Base-by-base conservation (phyloP, 2,888 invertebrate genomes). In the Podotricha telesiphe region DNA sequence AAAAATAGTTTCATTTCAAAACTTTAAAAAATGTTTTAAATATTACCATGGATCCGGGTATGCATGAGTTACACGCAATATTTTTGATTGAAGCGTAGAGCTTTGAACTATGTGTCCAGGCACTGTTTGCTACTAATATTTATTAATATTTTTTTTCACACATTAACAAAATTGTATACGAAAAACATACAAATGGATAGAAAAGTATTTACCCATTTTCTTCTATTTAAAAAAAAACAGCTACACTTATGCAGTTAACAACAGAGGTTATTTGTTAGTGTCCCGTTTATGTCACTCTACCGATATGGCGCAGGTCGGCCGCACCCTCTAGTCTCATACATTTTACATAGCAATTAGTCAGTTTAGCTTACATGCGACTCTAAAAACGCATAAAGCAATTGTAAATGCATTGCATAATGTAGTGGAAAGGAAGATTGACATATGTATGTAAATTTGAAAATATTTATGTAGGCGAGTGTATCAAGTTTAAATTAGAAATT, bases 291-390 rank as follows among this genome's bases (percentile, higher is more conserved):
- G 65, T 65, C 65, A 65, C 48, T 56, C 56, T 6, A n/a, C 42
- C 28, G 47, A 65, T 56, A 58, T 65, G 65, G 34, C 55, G 55
- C 58, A 47, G 56, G 20, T 37, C 56, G 65, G 56, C 65, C 65
- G 56, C 65, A 56, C 65, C 56, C 65, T 56, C 45, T 58, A 20
- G 65, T 53, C 40, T 65, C 65, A 65, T 65, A 65, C 65, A 65
- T 65, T 65, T 65, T 65, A 58, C 65, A 65, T 56, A 7, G 65
- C 65, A 65, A 65, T 65, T 65, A 65, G 56, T 56, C 65, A 56
- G 47, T 56, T 58, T 56, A 65, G 37, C 37, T 56, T 65, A 56
- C 56, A 48, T 65, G 48, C 37, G 37, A 47, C 37, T 45, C 40
- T 59, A 59, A 65, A 65, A 65, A 65, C 56, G 34, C 47, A 62